phyloP scores from a whole-genome alignment of 2,113 vertebrate species.

The Neopipo cinnamomea region DNA sequence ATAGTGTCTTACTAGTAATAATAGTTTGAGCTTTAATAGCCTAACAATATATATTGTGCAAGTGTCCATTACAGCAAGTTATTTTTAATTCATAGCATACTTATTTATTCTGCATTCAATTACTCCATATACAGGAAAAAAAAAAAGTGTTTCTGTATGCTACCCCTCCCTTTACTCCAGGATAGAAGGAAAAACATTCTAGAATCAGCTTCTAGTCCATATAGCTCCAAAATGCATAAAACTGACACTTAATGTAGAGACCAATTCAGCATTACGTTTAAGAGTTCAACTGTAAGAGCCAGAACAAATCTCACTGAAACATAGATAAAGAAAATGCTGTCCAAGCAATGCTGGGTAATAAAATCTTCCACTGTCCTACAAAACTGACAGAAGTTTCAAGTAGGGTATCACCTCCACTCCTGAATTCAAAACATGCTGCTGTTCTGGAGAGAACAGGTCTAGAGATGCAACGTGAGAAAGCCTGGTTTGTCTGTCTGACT shows the following conservation, averaged over 20 bases:
- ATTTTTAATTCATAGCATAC: conserved; percentile 9
- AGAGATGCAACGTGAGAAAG: background rate
- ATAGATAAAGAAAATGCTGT: background rate
- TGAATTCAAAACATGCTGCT: background rate
- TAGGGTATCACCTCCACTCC: background rate
- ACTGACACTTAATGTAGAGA: background rate
- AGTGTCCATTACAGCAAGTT: conserved; percentile 14
- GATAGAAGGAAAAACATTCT: background rate
- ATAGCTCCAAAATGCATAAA: background rate
- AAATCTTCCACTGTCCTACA: background rate
- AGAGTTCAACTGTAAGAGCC: background rate
- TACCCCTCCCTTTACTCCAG: background rate
- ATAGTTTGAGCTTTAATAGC: background rate
- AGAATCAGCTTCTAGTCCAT: background rate
- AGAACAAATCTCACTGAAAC: background rate
- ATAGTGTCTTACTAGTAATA: background rate
- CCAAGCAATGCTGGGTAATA: background rate
- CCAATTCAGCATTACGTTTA: background rate
- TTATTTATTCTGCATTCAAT: conserved; percentile 10
- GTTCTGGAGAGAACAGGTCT: background rate
- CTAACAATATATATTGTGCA: conserved; percentile 47
- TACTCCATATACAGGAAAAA: background rate
- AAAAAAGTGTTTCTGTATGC: background rate
- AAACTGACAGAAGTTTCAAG: background rate
- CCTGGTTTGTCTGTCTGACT: background rate